Conservation (phyloP, 92 coral and sea anemone genomes). For the Phenganax stokvisi region DNA sequence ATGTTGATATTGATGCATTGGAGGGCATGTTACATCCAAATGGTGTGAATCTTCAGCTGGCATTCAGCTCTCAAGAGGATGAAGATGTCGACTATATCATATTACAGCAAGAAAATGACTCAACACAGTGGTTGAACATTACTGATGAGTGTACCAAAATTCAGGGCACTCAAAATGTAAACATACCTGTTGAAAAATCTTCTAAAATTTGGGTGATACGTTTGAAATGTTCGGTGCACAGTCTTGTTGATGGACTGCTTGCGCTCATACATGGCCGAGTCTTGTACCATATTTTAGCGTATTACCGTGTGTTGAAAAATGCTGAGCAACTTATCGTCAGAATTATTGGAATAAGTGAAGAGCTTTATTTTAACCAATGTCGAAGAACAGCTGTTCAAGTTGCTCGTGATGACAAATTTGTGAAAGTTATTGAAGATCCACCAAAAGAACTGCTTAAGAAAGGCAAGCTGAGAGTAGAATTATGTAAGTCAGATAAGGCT, state of each 20-base stretch:
- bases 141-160: conserved; percentile 6
- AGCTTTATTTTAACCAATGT: not conserved
- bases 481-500: not conserved
- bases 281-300: conserved; percentile 4
- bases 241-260: not conserved
- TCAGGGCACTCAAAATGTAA: not conserved
- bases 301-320: not conserved
- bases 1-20: conserved; percentile 2
- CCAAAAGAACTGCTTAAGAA: conserved; percentile 14
- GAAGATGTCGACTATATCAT: not conserved
- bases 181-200: conserved; percentile 16
- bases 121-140: not conserved
- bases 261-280: not conserved
- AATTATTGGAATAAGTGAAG: conserved; percentile 19
- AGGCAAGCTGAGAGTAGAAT: not conserved
- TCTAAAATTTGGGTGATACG: conserved; percentile 29
- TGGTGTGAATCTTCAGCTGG: not conserved
- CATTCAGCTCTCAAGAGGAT: not conserved
- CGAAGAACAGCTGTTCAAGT: not conserved
- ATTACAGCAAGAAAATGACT: not conserved
- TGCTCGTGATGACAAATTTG: not conserved
- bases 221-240: not conserved
- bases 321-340: not conserved
- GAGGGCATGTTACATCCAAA: not conserved
- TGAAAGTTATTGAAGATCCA: not conserved